Conservation (phyloP, 2,113 vertebrate species). For the Cebus imitator region DNA sequence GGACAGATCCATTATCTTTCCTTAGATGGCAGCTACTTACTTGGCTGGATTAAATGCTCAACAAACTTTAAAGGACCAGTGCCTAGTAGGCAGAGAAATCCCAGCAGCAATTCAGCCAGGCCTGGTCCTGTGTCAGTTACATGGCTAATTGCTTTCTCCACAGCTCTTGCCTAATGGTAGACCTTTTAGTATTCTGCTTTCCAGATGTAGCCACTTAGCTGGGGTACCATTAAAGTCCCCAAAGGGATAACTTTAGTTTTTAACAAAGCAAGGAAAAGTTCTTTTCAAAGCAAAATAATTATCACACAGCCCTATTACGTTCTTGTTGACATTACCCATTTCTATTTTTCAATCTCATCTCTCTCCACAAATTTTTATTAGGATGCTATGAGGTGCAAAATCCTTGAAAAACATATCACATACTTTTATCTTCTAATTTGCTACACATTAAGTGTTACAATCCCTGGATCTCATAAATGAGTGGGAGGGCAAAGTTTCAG, state of each 20-base stretch:
- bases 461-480: conserved; percentile 14
- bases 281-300: conserved; percentile 42
- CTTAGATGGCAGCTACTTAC: neutral
- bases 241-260: conserved; percentile 34
- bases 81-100: conserved; percentile 3
- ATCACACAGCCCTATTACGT: conserved; percentile 5
- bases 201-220: conserved; percentile 59
- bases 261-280: conserved; percentile 52
- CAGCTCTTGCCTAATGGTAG: conserved; percentile 14
- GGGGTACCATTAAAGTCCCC: conserved; percentile 2
- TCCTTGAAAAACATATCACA: conserved; percentile 9
- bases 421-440: conserved; percentile 49
- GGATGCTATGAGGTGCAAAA: neutral
- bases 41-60: neutral
- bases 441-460: neutral
- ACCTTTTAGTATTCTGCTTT: conserved; percentile 62
- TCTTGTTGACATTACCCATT: conserved; percentile 26
- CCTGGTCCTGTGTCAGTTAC: neutral
- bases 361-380: conserved; percentile 50
- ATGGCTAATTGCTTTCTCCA: conserved; percentile 64
- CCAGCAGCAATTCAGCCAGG: neutral
- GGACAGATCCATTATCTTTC: conserved; percentile 44
- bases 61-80: conserved; percentile 48
- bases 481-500: conserved; percentile 15
- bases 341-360: conserved; percentile 47